These are phyloP conservation scores for Euphonia xanthogaster DNA, from an alignment of 2,797 vertebrate species.

Conservation along the genomic window DNA sequence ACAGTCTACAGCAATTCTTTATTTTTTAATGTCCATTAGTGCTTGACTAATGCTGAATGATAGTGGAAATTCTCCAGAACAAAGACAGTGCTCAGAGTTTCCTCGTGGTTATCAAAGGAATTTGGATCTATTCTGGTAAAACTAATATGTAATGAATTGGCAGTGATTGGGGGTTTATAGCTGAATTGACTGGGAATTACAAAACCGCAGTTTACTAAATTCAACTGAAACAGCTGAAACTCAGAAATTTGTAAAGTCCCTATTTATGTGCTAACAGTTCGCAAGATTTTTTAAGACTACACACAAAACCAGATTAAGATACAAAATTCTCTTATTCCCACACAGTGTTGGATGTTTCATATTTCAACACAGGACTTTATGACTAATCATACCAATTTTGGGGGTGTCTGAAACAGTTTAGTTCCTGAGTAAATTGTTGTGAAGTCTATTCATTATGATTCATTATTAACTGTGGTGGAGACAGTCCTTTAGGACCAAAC, in stretches of 20 bases:
- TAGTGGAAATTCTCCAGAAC: slow-evolving; percentile 25
- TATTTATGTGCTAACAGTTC: background rate
- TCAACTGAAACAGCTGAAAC: background rate
- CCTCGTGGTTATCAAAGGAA: background rate
- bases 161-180: slow-evolving; percentile 6
- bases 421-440: background rate
- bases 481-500: background rate
- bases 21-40: slow-evolving; percentile 52
- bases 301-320: background rate
- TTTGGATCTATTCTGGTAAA: slow-evolving; percentile 36
- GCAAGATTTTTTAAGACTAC: background rate
- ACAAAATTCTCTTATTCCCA: background rate
- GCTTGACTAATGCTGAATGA: slow-evolving; percentile 28
- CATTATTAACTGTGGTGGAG: background rate
- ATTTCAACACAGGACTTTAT: background rate
- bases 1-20: slow-evolving; percentile 29
- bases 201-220: background rate
- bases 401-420: background rate
- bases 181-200: slow-evolving; percentile 13
- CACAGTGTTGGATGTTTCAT: background rate
- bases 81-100: background rate
- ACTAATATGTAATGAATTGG: background rate
- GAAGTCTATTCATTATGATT: background rate
- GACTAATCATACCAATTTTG: background rate
- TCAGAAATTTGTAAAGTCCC: background rate